Evolutionary conservation across 2,797 vertebrate species (phyloP).

Genomic region (Pantherophis alleghaniensis): DNA sequence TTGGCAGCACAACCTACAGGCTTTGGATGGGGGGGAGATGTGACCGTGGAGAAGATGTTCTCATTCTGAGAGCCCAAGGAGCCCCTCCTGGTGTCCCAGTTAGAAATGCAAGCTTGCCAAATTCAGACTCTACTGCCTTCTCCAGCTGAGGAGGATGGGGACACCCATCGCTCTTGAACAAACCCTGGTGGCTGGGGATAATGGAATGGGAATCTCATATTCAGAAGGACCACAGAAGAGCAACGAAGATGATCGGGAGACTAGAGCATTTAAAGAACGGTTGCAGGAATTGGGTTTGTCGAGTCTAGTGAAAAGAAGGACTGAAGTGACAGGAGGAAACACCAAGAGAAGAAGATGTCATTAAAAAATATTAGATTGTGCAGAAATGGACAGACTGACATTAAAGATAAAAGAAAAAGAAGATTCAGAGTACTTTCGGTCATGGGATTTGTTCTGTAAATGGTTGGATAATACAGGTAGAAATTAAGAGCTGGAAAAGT

Average conservation of each 20-base stretch:
- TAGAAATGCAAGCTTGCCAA: neutral
- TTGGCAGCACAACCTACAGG: neutral
- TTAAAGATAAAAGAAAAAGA: no score
- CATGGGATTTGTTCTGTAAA: no score
- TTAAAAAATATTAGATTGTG: no score
- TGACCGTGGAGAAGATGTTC: neutral
- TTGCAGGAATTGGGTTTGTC: neutral
- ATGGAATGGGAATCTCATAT: neutral
- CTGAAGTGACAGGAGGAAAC: no score
- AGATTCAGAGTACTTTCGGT: no score
- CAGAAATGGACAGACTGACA: no score
- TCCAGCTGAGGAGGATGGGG: neutral
- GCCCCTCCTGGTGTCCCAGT: neutral
- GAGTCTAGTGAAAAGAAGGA: neutral
- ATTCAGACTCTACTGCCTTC: neutral
- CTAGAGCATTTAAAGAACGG: neutral
- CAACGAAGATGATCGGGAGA: neutral
- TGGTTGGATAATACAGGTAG: no score
- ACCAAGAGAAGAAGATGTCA: no score
- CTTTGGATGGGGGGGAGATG: neutral
- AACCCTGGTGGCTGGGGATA: neutral
- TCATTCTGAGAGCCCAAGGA: neutral
- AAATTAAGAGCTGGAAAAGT: no score
- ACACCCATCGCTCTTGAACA: neutral
- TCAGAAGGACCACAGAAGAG: neutral